Conservation (phyloP, 2,113 vertebrate genomes). For the Ranitomeya imitator region DNA sequence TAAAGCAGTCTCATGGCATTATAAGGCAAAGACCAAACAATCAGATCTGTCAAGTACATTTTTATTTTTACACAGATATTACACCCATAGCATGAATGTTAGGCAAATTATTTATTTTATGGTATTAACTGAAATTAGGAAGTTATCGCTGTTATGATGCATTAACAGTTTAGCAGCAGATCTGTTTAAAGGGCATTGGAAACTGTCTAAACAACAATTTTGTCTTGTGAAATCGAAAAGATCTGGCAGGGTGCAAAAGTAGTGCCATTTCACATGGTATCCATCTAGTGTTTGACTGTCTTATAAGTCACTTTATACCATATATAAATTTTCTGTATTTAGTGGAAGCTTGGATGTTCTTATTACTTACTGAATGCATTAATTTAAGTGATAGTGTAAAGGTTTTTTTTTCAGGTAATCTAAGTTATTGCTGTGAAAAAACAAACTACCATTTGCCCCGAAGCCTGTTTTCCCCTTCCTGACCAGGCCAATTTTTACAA, state of each 20-base stretch:
- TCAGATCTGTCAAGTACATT: not conserved
- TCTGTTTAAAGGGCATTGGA: constrained; percentile 30
- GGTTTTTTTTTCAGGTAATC: too few relatives aligned
- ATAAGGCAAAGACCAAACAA: not conserved
- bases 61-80: constrained; percentile 2
- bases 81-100: not conserved
- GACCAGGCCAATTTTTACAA: too few relatives aligned
- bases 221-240: not conserved
- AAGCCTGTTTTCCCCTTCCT: too few relatives aligned
- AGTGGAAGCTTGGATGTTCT: not conserved
- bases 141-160: constrained; percentile 21
- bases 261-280: not conserved
- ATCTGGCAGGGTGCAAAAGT: constrained; percentile 26
- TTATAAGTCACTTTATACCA: not conserved
- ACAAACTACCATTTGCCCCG: too few relatives aligned
- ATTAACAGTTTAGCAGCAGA: constrained; percentile 29
- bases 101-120: not conserved
- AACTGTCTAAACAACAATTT: constrained; percentile 1
- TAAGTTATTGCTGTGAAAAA: too few relatives aligned
- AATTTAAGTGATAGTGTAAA: not conserved
- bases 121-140: not conserved
- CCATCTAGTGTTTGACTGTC: not conserved
- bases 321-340: not conserved
- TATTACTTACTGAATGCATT: not conserved
- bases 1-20: not conserved